Percentiles rank a stretch among this genome's conserved stretches.
Conservation (phyloP, 2,113 vertebrate species). For the Cinclus mexicanus region DNA sequence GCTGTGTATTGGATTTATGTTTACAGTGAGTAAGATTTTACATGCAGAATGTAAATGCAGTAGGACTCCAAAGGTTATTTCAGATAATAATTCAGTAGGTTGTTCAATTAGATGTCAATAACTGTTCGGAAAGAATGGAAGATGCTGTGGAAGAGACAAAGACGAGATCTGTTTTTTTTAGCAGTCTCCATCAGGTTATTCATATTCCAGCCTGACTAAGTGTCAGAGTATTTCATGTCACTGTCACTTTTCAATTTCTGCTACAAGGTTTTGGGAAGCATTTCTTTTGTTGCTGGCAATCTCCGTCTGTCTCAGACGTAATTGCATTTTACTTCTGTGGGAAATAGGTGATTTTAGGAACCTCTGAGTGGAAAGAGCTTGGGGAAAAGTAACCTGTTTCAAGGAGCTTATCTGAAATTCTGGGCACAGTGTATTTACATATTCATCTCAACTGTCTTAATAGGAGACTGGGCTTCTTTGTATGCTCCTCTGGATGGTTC, state of each 20-base stretch:
- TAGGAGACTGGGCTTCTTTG: neutral
- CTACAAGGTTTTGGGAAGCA: neutral
- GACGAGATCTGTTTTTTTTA: neutral
- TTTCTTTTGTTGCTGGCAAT: neutral
- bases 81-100: neutral
- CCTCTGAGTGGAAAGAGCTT: neutral
- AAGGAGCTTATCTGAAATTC: neutral
- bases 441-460: neutral
- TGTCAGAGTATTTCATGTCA: neutral
- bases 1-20: neutral
- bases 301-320: neutral
- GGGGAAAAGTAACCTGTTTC: neutral
- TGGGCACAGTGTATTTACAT: neutral
- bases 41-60: neutral
- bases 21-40: neutral
- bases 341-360: neutral
- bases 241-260: neutral
- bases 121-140: neutral
- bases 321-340: neutral
- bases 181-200: neutral
- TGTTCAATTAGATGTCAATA: neutral
- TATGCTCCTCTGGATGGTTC: neutral
- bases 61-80: neutral
- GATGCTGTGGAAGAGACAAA: neutral
- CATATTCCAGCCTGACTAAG: neutral